These are phyloP conservation scores for Chaenogobius annularis DNA, from an alignment of 2,113 vertebrate genomes.

Conservation along the genomic window DNA sequence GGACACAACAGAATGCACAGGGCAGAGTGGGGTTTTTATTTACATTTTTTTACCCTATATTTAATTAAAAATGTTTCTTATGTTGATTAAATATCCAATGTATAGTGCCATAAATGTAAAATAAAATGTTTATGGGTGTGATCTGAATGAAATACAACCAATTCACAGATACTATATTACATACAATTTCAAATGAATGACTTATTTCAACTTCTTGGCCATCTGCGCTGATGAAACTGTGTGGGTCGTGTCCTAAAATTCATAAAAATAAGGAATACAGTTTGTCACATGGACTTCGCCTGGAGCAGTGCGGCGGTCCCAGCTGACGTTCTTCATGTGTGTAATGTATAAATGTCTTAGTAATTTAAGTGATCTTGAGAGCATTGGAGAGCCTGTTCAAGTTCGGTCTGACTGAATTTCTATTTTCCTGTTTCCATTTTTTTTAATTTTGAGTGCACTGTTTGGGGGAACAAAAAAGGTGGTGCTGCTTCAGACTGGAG, in stretches of 20 bases:
- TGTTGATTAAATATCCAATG: too few species aligned
- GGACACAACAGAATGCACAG: too few species aligned
- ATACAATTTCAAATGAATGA: background rate
- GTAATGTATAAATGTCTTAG: slow-evolving; percentile 58
- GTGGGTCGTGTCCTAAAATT: background rate
- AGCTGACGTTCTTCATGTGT: slow-evolving; percentile 41
- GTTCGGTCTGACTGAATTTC: slow-evolving; percentile 22
- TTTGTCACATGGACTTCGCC: slow-evolving; percentile 1
- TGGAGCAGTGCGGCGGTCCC: slow-evolving; percentile 32
- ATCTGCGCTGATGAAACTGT: background rate
- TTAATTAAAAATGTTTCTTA: too few species aligned
- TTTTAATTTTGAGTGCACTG: slow-evolving; percentile 11
- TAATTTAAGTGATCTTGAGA: slow-evolving; percentile 34
- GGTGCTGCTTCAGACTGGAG: slow-evolving; percentile 3
- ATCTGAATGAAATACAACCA: background rate
- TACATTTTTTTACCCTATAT: too few species aligned
- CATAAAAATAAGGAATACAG: slow-evolving; percentile 1
- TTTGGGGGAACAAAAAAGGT: background rate
- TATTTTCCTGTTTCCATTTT: slow-evolving; percentile 34
- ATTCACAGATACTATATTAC: background rate
- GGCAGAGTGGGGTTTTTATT: too few species aligned
- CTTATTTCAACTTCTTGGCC: background rate
- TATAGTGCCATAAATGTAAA: background rate
- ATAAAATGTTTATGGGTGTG: background rate
- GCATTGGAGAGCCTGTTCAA: slow-evolving; percentile 36